Base-by-base conservation (phyloP, 2,888 invertebrate genomes). In the Athalia circularis region DNA sequence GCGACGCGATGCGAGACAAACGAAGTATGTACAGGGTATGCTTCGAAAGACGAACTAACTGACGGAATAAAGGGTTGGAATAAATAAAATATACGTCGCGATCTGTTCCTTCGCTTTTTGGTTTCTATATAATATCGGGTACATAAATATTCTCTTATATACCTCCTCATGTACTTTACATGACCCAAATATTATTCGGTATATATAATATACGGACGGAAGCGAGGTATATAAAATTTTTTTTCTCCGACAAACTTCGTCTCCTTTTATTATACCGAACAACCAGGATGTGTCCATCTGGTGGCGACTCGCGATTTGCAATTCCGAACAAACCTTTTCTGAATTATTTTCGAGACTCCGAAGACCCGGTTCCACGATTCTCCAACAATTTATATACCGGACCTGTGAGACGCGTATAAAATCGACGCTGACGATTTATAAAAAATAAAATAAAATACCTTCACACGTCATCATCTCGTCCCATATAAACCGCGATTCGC, bases 261-360 rank as follows among this genome's bases (percentile, higher is more conserved):
- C 65, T 29, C 47, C 57, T 15, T 64, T 64, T 11, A 52, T 50
- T 29, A 29, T 29, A 29, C 57, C 68, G 72, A 64, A 76, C 80
- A 81, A 83, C 83, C 81, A 82, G 82, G 82, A 80, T 82, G 80
- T 82, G 83, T 86, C 84, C 86, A 85, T 86, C 85, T 85, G 85
- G 85, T 79, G 78, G 45, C 80, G 81, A 86, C 86, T 86, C 86
- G 45, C 80, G 81, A 86, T 86, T 86, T 86, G 84, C 85, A 85
- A 85, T 85, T 85, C 85, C 82, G 75, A 85, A 79, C 82, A 81
- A 77, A 52, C 15, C 48, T 65, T 67, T 54, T 59, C 54, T 54
- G 59, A 47, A 57, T 77, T 67, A 57, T 77, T 15, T 54, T 54
- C 43, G 29, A 29, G 29, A 29, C 29, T 29, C 29, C 2, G 29